Base-by-base conservation (phyloP, 2,888 invertebrate species). In the Furcula furcula region DNA sequence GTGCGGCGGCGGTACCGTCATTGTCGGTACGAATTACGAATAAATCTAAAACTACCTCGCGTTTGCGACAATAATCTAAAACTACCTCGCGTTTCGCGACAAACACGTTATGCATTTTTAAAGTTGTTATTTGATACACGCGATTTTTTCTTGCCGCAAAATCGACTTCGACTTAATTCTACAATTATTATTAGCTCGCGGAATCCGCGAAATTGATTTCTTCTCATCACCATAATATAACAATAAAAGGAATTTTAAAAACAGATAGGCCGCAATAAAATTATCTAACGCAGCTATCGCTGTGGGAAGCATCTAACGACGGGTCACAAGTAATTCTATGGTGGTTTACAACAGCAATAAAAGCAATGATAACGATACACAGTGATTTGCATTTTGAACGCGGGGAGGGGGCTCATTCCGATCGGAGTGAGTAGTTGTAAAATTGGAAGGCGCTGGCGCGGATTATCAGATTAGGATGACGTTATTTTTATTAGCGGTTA, bases 291-390 rank as follows among this genome's bases (percentile, higher is more conserved):
- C 36, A 41, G 46, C 46, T 45, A 52, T 54, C 54, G 53, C 38
- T 43, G 47, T 51, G 55, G 46, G 64, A 55, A 53, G 40, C 48
- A 51, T 55, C 52, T 53, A 59, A 40, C 50, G 61, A 53, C 42
- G 54, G 39, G 40, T 52, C 44, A 40, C 54, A 61, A 59, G 58
- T 61, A 65, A 68, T 69, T 65, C 59, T 55, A 53, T 51, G 55
- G 40, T 51, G 51, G 53, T 72, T 70, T 70, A 68, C 57, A 50
- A 47, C 61, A 36, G 38, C 58, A 49, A 67, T 70, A 70, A 73
- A 66, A 67, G 66, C 60, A 66, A 70, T 68, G 66, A 68, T 66
- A 65, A 65, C 61, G 63, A 67, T 62, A 63, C 57, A 59, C 59
- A 40, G 41, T 46, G 40, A 58, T 59, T 58, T 60, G 51, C 60